These are phyloP conservation scores for Eulemur rufifrons DNA, from an alignment of 2,113 vertebrate genomes.

Conservation along the genomic window DNA sequence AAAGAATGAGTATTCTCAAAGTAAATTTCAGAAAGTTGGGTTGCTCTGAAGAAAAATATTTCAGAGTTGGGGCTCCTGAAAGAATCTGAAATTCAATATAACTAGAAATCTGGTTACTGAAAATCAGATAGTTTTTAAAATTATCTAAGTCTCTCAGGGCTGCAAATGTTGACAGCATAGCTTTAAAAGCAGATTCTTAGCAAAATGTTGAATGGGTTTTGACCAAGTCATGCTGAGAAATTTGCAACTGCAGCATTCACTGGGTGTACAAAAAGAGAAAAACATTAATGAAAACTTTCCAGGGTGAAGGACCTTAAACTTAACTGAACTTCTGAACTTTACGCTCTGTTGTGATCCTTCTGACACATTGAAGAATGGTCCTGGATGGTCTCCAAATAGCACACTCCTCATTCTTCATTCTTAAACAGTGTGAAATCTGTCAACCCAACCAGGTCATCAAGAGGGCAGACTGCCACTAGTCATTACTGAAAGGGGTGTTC, in stretches of 20 bases:
- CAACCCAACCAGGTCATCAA: slow-evolving; percentile 56
- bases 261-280: not conserved
- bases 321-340: slow-evolving; percentile 67
- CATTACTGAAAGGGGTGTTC: not conserved
- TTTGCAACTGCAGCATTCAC: slow-evolving; percentile 49
- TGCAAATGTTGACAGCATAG: slow-evolving; percentile 48
- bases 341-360: slow-evolving; percentile 7
- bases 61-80: slow-evolving; percentile 16
- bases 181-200: slow-evolving; percentile 56
- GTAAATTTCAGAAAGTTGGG: not conserved
- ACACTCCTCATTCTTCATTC: slow-evolving; percentile 31
- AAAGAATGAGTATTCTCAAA: not conserved
- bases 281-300: slow-evolving; percentile 54
- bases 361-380: slow-evolving; percentile 69
- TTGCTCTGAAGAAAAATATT: slow-evolving; percentile 37
- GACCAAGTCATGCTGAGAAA: slow-evolving; percentile 57
- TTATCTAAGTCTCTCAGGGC: slow-evolving; percentile 5
- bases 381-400: slow-evolving; percentile 44
- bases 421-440: slow-evolving; percentile 52
- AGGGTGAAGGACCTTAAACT: slow-evolving; percentile 48
- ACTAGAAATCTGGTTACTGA: slow-evolving; percentile 40
- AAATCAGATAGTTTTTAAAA: slow-evolving; percentile 55
- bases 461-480: slow-evolving; percentile 58
- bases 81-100: slow-evolving; percentile 39
- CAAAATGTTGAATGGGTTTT: slow-evolving; percentile 28